Evolutionary conservation across 2,888 invertebrate species (phyloP).

Genomic region (Anaspis maculata): DNA sequence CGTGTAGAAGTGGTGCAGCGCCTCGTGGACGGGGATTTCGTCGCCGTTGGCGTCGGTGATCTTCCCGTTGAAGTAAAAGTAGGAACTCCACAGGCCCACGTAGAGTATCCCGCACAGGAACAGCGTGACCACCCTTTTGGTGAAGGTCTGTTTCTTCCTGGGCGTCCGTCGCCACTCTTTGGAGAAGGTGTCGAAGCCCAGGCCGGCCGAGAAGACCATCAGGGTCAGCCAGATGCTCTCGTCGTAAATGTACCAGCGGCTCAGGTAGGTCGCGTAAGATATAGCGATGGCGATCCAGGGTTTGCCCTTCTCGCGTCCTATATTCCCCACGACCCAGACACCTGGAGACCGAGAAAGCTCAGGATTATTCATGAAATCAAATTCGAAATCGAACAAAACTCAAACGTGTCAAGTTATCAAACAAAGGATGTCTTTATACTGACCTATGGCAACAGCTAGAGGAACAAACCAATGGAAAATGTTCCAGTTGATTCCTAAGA

Average conservation of each 20-base stretch:
- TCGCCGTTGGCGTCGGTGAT: conserved; percentile 72
- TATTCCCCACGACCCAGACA: conserved; percentile 84
- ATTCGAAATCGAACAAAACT: background rate
- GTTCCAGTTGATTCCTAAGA: conserved; percentile 62
- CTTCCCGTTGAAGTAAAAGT: conserved; percentile 81
- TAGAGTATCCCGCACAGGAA: conserved; percentile 59
- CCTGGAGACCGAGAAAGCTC: no score
- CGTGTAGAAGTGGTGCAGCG: conserved; percentile 80
- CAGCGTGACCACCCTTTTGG: conserved; percentile 50
- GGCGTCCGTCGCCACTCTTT: conserved; percentile 71
- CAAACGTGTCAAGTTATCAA: background rate
- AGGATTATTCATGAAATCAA: conserved; percentile 6
- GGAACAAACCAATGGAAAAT: conserved; percentile 62
- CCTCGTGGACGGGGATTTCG: conserved; percentile 80
- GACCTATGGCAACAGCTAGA: conserved; percentile 63
- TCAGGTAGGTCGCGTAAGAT: conserved; percentile 58
- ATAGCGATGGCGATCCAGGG: conserved; percentile 61
- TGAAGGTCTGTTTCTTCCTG: conserved; percentile 38
- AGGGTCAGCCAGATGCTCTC: conserved; percentile 62
- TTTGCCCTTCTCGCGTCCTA: conserved; percentile 72
- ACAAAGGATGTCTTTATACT: conserved; percentile 18
- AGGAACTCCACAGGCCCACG: conserved; percentile 65
- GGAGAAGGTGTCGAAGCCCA: conserved; percentile 66
- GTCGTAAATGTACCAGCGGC: conserved; percentile 66
- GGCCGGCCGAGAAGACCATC: conserved; percentile 57